A percentile compares a stretch with the other conserved stretches of the same genome.
phyloP scores from a whole-genome alignment of 2,797 vertebrate genomes.

The Microctenopoma lineatum region DNA sequence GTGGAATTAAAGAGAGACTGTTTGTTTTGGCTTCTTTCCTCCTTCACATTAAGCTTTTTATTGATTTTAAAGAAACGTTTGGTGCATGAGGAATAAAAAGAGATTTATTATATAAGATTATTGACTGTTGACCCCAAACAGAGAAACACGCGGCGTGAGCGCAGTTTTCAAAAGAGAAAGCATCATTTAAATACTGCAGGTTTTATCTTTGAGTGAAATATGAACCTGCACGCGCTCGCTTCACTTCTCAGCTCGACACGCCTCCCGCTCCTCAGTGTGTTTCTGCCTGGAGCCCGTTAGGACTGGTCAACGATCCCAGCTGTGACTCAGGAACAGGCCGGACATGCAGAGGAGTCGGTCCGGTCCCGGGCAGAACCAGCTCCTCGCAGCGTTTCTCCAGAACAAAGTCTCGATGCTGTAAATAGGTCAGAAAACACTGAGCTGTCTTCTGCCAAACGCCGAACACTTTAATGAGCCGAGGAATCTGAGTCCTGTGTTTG shows the following conservation, averaged over 20 bases:
- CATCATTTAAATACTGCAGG: too few species aligned
- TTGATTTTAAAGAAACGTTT: constrained; percentile 15
- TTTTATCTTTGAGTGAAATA: not conserved
- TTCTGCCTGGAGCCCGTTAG: too few species aligned
- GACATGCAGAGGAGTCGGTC: too few species aligned
- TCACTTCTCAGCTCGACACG: too few species aligned
- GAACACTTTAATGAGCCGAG: constrained; percentile 65
- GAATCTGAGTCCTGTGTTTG: constrained; percentile 64
- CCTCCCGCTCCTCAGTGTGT: too few species aligned
- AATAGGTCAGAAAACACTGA: constrained; percentile 63
- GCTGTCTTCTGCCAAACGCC: constrained; percentile 57
- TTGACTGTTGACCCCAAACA: too few species aligned
- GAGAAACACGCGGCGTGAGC: too few species aligned
- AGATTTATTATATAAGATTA: too few species aligned
- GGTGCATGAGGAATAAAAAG: too few species aligned
- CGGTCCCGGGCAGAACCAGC: not conserved
- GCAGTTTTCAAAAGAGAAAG: too few species aligned
- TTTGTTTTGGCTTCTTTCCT: constrained; percentile 42
- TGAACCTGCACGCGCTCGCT: not conserved
- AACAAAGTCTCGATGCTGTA: not conserved
- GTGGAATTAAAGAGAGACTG: constrained; percentile 20
- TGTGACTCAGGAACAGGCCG: too few species aligned
- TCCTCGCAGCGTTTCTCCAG: not conserved
- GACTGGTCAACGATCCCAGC: not conserved
- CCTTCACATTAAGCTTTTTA: constrained; percentile 28